A percentile compares a stretch with the other conserved stretches of the same genome.
Evolutionary conservation across 2,113 vertebrate genomes (phyloP).

Genomic region (Origma solitaria): DNA sequence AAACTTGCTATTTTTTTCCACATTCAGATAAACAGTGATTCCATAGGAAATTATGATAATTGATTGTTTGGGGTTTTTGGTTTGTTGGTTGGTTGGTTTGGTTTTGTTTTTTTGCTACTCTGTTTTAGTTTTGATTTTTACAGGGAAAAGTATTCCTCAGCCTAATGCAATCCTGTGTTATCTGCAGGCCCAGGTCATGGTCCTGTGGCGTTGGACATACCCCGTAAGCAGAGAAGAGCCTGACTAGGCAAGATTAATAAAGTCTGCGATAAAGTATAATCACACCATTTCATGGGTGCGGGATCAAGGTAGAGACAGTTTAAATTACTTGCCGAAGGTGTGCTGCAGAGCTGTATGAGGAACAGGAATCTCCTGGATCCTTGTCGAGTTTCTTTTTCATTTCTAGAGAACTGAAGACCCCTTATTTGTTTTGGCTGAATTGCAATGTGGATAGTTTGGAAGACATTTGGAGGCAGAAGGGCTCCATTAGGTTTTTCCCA

Average conservation of each 20-base stretch:
- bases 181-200: not conserved
- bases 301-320: not conserved
- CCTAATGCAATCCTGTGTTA: not conserved
- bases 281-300: not conserved
- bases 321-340: not conserved
- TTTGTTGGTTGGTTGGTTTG: no score
- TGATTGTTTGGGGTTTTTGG: not conserved
- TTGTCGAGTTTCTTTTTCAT: not conserved
- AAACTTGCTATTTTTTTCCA: slow-evolving; percentile 16
- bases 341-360: not conserved
- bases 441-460: not conserved
- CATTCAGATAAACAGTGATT: not conserved
- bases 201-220: not conserved
- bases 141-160: fast-evolving
- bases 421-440: not conserved
- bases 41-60: not conserved
- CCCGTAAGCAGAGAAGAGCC: not conserved
- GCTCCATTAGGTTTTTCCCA: not conserved
- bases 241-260: not conserved
- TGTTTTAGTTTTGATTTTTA: not conserved
- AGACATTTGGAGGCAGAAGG: not conserved
- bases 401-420: not conserved
- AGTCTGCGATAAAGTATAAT: not conserved
- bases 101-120: not conserved
- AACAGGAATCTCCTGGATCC: not conserved